Base-by-base conservation (phyloP, 2,888 invertebrate genomes). In the Phaedon cochleariae region DNA sequence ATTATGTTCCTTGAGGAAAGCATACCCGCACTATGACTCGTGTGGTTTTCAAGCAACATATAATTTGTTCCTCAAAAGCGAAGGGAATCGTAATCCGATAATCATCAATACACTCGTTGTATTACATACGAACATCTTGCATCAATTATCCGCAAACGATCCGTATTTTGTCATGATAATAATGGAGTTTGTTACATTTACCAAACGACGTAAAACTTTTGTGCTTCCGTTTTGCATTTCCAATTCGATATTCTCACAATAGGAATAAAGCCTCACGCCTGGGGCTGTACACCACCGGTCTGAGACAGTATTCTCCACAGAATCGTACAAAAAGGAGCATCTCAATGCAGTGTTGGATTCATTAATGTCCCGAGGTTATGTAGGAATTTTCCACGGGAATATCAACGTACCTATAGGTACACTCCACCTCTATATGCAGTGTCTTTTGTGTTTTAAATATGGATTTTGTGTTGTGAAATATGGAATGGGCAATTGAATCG, bases 341-440 rank as follows among this genome's bases (percentile, higher is more conserved):
- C 29, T 55, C 26, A 55, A 55, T 55, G 55, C 41, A 31, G 37
- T 37, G 37, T 3, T 2, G 54, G 34, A 54, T 54, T 54, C 31
- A 29, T 54, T 54, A 20, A 34, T 45, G 41, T 15, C 55, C 41
- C 41, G 55, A 21, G 45, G 55, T 55, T 55, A 55, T 41, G 22
- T 55, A 26, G 41, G 12, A 7, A 34, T 34, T 34, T 34, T 34
- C 26, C 12, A 34, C 12, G 2, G 6, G 34, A 34, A 7, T 34
- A 34, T 10, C 12, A 10, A 34, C 6, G n/a, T n/a, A n/a, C n/a
- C n/a, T n/a, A n/a, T n/a, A n/a, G n/a, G n/a, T n/a, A n/a, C n/a
- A n/a, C n/a, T n/a, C n/a, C n/a, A n/a, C n/a, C n/a, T n/a, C n/a
- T n/a, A n/a, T n/a, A n/a, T n/a, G n/a, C n/a, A n/a, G n/a, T n/a